Evolutionary conservation across 2,113 vertebrate species (phyloP).

Genomic region (Callopanchax toddi): DNA sequence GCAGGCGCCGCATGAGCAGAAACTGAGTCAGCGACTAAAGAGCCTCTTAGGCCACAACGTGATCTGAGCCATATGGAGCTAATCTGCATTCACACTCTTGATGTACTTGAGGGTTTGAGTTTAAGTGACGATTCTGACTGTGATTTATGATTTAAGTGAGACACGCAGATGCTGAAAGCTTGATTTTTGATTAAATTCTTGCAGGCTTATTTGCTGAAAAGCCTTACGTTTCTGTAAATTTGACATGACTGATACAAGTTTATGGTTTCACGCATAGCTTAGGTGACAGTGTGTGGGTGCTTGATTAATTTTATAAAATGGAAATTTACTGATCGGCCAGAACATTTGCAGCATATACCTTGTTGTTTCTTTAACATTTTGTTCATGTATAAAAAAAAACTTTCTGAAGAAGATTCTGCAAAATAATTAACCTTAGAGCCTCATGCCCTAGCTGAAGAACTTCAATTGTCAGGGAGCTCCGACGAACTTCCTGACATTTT

Average conservation of each 20-base stretch:
- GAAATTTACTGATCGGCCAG: too few relatives aligned
- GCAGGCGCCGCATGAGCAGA: slow-evolving; percentile 8
- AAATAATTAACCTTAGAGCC: too few relatives aligned
- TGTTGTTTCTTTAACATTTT: too few relatives aligned
- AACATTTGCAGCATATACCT: too few relatives aligned
- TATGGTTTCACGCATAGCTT: background rate
- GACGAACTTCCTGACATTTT: background rate
- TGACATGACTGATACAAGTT: slow-evolving; percentile 1
- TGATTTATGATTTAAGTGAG: slow-evolving; percentile 16
- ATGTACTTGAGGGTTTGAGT: slow-evolving; percentile 9
- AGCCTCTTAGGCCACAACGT: slow-evolving; percentile 19
- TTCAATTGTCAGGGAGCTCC: background rate
- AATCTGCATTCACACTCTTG: slow-evolving; percentile 15
- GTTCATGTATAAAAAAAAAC: too few relatives aligned
- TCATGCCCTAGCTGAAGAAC: background rate
- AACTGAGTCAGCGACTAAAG: slow-evolving; percentile 23
- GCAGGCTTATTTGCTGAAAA: background rate
- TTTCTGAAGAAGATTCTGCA: too few relatives aligned
- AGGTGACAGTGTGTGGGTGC: background rate
- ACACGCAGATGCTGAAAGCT: slow-evolving; percentile 24
- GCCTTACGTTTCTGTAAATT: background rate
- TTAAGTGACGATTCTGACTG: slow-evolving; percentile 15
- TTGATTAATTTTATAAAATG: too few relatives aligned
- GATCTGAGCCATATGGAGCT: slow-evolving; percentile 29
- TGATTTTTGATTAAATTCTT: slow-evolving; percentile 1